Base-by-base conservation (phyloP, 2,797 vertebrate genomes). In the Melopsittacus undulatus region DNA sequence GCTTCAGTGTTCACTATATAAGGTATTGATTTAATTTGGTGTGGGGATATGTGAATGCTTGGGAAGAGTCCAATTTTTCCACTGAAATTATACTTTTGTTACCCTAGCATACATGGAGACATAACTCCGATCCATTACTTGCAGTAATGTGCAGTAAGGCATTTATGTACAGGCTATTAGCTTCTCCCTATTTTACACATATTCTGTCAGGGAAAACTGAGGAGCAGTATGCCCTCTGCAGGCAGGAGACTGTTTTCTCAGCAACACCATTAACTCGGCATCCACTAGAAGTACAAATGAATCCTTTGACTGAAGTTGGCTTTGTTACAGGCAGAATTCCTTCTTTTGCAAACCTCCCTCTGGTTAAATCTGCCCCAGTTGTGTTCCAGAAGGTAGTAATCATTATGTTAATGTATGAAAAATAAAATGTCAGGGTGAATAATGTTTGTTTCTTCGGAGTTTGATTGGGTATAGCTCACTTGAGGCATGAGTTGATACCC, bases 171-270 rank as follows among this genome's bases (percentile, higher is more conserved):
- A 5, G 48, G 45, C 34, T 48, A 30, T 21, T 42, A 10, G 18
- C 36, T 94, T 77, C 51, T 94, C 51, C 46, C 83, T 79, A 14
- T 59, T 83, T n/a, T 66, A 34, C 13, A 12, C 5, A 16, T 11
- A 45, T 69, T 75, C 85, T 67, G 38, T 24, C 38, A 77, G 49
- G 48, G 48, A 94, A 93, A 95, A 57, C 36, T 0, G 48, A 93
- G 83, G 80, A 79, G 84, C 62, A 4, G 30, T 27, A 15, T 57
- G 90, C 90, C 88, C 91, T 95, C 94, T 95, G 73, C 91, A 94
- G 94, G 95, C 52, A 24, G 12, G 23, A 95, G 52, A 32, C 38
- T 1, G 5, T 32, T 62, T 46, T 51, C 56, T 90, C 72, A 80
- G 32, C 8, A 6, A 59, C 34, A 48, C 21, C 13, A 1, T 72